phyloP scores from a whole-genome alignment of 2,113 vertebrate species.

The Aegotheles bennettii region DNA sequence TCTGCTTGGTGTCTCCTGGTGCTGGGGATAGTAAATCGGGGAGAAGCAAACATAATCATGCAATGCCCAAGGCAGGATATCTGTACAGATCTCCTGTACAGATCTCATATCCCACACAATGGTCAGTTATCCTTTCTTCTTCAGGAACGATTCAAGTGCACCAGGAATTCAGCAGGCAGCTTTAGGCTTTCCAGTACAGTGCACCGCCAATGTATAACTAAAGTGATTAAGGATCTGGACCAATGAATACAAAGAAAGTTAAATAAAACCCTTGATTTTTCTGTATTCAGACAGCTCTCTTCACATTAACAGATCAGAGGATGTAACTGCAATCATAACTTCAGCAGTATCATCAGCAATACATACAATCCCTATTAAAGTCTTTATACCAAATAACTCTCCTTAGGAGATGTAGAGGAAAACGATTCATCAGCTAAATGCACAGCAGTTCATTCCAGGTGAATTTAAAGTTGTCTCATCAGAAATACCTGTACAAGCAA shows the following conservation, averaged over 20 bases:
- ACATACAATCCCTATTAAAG: background rate
- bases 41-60: background rate
- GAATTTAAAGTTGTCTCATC: background rate
- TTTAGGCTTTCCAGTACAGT: background rate
- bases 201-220: background rate
- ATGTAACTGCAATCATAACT: background rate
- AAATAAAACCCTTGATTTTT: background rate
- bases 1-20: background rate
- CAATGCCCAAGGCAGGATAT: background rate
- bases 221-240: background rate
- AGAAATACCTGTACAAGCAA: background rate
- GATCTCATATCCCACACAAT: background rate
- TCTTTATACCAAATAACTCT: background rate
- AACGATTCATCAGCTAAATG: background rate
- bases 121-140: background rate
- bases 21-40: background rate
- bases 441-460: slow-evolving; percentile 7
- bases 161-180: background rate
- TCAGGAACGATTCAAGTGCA: background rate
- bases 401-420: background rate
- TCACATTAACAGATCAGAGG: background rate
- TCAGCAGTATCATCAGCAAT: background rate
- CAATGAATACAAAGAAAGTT: background rate
- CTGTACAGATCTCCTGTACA: background rate
- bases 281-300: background rate